These are phyloP conservation scores for Tipula helvola DNA, from an alignment of 2,888 invertebrate species.

Conservation along the genomic window DNA sequence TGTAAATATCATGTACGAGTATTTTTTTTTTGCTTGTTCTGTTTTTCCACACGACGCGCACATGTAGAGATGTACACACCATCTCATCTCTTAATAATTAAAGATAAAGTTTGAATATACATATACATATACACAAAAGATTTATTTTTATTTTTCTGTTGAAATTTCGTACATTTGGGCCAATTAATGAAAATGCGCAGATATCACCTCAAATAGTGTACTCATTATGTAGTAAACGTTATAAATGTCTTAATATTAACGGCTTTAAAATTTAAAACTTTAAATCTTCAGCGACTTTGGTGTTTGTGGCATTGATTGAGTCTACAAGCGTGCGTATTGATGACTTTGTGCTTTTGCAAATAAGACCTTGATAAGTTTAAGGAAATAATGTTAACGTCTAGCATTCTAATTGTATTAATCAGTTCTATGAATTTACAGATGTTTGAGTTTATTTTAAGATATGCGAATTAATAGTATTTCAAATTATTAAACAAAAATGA, in stretches of 20 bases:
- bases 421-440: too few species aligned
- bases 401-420: too few species aligned
- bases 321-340: too few species aligned
- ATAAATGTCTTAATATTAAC: neutral
- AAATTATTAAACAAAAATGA: too few species aligned
- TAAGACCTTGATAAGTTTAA: too few species aligned
- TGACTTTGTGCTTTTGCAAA: too few species aligned
- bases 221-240: neutral
- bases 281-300: too few species aligned
- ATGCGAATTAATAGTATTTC: too few species aligned
- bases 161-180: neutral
- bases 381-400: too few species aligned
- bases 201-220: neutral
- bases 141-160: neutral
- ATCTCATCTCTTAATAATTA: neutral
- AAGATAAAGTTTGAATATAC: neutral
- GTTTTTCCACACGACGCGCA: neutral
- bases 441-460: too few species aligned
- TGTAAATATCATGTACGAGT: neutral
- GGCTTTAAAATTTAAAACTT: neutral
- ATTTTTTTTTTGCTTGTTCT: too few species aligned
- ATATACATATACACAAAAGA: neutral
- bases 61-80: neutral
- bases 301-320: too few species aligned
- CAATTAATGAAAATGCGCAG: neutral